Base-by-base conservation (phyloP, 1,140 invertebrate species). In the Lordiphosa collinella region DNA sequence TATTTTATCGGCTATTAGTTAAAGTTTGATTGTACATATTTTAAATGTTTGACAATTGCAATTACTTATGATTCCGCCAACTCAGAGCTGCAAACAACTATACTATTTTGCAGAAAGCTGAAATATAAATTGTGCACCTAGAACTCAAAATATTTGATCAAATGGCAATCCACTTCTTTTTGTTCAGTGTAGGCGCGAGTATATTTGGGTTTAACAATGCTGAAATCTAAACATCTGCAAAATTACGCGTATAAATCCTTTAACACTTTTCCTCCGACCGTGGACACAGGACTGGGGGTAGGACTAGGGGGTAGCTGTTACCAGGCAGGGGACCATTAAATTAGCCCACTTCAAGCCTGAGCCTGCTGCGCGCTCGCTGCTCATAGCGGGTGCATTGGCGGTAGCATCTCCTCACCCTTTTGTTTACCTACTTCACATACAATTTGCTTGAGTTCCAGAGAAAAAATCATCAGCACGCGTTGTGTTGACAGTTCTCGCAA, bases 211-310 rank as follows among this genome's bases (percentile, higher is more conserved):
- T 43, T 47, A 44, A 36, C 11, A 53, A 64, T 22, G 47, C 46
- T 53, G 38, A 85, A 85, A 85, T 85, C 82, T 71, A 80, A 85
- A 85, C 80, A 85, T 85, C 80, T 85, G 80, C 80, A 69, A 85
- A 86, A 86, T 85, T 86, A 86, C 80, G 69, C 74, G 69, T 70
- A 86, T 85, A 85, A 85, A 85, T 85, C 79, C 79, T 72, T 85
- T 84, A 74, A 84, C 79, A 84, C 79, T 75, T 82, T 76, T 82
- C 35, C 49, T 41, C 43, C 12, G 35, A 16, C 35, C 53, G 2
- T 57, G 57, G 49, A 68, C 43, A 66, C 52, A 49, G 63, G 32
- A 65, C 59, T 29, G 12, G 4, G 38, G 10, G 22, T 10, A 22
- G 18, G 32, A 50, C 18, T 55, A 43, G n/a, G 18, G 76, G 78